Evolutionary conservation across 2,888 invertebrate species (phyloP).

Genomic region (Neoitamus cyanurus): DNA sequence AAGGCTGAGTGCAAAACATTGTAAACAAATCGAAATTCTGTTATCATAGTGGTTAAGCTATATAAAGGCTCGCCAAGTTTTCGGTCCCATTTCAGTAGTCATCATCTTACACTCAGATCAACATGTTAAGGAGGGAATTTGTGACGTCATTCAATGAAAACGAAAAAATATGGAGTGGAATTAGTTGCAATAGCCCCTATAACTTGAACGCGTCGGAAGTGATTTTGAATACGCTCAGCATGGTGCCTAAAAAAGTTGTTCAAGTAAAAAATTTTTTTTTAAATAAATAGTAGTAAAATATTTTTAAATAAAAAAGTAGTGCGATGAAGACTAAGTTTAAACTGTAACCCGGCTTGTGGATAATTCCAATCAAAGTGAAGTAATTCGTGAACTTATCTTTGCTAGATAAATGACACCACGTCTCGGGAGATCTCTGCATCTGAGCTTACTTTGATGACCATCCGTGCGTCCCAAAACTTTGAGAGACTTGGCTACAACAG

Average conservation of each 20-base stretch:
- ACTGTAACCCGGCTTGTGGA: no score
- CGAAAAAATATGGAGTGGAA: background rate
- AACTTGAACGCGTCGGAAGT: background rate
- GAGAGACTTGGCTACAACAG: slow-evolving; percentile 56
- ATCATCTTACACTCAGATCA: background rate
- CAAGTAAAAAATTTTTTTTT: background rate
- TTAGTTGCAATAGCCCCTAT: background rate
- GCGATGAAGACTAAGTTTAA: no score
- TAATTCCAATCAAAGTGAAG: no score
- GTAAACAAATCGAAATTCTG: no score
- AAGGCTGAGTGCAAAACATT: no score
- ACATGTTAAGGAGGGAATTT: background rate
- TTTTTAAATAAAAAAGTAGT: no score
- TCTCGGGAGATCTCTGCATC: slow-evolving; percentile 60
- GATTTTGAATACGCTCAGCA: background rate
- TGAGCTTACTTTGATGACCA: slow-evolving; percentile 59
- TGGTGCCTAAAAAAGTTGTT: background rate
- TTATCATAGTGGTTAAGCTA: no score
- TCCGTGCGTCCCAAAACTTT: slow-evolving; percentile 45
- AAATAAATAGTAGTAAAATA: no score
- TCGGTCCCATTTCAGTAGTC: background rate
- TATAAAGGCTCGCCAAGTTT: no score
- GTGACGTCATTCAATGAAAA: background rate
- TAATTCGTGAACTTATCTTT: background rate
- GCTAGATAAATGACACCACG: slow-evolving; percentile 61